Conservation (phyloP, 2,888 invertebrate species). For the Crematogaster levior region DNA sequence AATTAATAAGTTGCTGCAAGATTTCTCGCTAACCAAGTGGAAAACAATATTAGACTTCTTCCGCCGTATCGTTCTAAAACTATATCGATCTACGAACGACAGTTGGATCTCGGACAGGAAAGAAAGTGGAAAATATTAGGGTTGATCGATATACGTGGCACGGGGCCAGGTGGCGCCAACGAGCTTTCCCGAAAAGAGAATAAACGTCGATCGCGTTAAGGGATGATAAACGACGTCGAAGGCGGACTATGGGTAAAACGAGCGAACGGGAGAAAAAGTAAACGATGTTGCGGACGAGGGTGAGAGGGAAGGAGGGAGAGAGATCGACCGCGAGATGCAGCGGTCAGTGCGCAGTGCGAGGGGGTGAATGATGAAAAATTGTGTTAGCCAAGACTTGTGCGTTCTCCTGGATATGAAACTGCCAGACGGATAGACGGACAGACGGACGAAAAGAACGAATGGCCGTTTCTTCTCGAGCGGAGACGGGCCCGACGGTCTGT, state of each 20-base stretch:
- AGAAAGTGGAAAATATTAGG: slow-evolving; percentile 22
- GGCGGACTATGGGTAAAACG: slow-evolving; percentile 41
- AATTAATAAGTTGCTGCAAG: background rate
- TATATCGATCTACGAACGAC: slow-evolving; percentile 33
- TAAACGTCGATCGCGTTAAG: slow-evolving; percentile 77
- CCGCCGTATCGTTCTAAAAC: background rate
- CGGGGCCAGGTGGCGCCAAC: slow-evolving; percentile 81
- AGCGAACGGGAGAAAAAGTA: slow-evolving; percentile 53
- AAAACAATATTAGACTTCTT: background rate
- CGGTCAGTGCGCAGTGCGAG: slow-evolving; percentile 27
- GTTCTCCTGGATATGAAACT: slow-evolving; percentile 76
- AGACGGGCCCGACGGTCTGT: slow-evolving; percentile 82
- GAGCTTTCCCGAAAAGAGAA: slow-evolving; percentile 71
- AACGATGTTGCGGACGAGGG: slow-evolving; percentile 27
- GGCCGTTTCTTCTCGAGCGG: slow-evolving; percentile 80
- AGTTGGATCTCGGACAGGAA: slow-evolving; percentile 24
- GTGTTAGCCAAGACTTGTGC: slow-evolving; percentile 66
- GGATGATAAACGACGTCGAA: slow-evolving; percentile 75
- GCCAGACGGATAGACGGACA: slow-evolving; percentile 75
- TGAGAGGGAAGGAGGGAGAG: slow-evolving; percentile 70
- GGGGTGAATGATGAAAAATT: slow-evolving; percentile 80
- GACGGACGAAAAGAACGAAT: slow-evolving; percentile 78
- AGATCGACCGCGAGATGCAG: background rate
- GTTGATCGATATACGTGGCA: slow-evolving; percentile 64
- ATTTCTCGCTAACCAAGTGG: background rate